Evolutionary conservation across 2,113 vertebrate genomes (phyloP), one percentile per base, ranked within the genome.

Genomic region (Amia ocellicauda): DNA sequence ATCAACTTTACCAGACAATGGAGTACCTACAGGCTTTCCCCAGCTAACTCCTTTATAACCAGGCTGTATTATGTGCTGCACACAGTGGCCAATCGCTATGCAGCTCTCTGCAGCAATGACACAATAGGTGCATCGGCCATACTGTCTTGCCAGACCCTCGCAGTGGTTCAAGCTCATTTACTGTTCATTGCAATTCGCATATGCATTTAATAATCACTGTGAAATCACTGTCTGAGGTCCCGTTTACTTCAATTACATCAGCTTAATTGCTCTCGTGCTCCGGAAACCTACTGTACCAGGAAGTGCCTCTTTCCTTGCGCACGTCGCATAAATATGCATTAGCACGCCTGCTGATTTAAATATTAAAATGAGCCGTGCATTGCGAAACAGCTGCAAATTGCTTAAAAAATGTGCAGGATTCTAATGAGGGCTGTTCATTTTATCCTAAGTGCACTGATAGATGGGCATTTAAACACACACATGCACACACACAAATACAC

Each of bases 1-100:
- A 87, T 86, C 85, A 91, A 91, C 90, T 91, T 91, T 88, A 88
- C 81, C 83, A 89, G 88, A 92, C 90, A 90, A 90, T 89, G 85
- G 86, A 88, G 83, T 83, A 89, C 87, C 89, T 89, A 86, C 85
- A 85, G 79, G 83, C 85, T 88, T 53, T 85, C 84, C 85, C 82
- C 77, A 86, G 87, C 86, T 85, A 87, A 86, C 85, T 85, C 86
- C 88, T 92, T 92, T 92, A 91, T 90, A 91, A 90, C 80, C 87
- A 88, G 83, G 82, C 86, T 80, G 82, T 78, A 81, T 86, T 90
- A 83, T 90, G 84, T 85, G 87, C 86, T 85, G 81, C 80, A 81
- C 78, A 87, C 83, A 84, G 89, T 83, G 74, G 85, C 83, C 85
- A 91, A 88, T 90, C 83, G 73, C 76, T 80, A 81, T 72, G 73